phyloP scores from a whole-genome alignment of 2,888 invertebrate genomes.

The Uloborus plumipes region DNA sequence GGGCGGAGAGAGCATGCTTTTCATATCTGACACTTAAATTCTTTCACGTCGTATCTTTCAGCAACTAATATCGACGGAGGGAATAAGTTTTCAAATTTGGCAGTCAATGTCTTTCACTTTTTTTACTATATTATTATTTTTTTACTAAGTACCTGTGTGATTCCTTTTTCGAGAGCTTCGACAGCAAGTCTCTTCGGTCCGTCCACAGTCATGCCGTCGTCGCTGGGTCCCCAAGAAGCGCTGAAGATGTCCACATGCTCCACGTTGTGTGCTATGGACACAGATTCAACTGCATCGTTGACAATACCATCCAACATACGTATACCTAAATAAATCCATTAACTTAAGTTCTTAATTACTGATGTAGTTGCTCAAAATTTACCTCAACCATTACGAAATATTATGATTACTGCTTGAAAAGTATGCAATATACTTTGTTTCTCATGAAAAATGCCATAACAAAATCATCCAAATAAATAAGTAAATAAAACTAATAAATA shows the following conservation, averaged over 20 bases:
- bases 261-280: constrained; percentile 84
- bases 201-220: constrained; percentile 90
- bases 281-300: constrained; percentile 88
- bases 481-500: no score
- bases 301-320: constrained; percentile 89
- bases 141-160: constrained; percentile 76
- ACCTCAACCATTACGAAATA: neutral
- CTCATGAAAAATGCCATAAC: neutral
- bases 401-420: neutral
- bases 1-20: no score
- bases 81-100: no score
- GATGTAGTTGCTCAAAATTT: no score
- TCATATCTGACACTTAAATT: no score
- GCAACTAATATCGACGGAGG: no score
- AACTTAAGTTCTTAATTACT: no score
- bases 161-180: constrained; percentile 83
- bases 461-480: neutral
- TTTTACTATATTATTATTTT: no score
- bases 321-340: constrained; percentile 75
- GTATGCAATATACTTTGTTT: neutral
- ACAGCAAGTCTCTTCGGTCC: constrained; percentile 85
- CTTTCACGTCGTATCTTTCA: no score
- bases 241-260: constrained; percentile 88
- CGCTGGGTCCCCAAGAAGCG: constrained; percentile 94
- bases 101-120: no score